Percentiles rank a stretch among this genome's conserved stretches.
phyloP scores from a whole-genome alignment of 2,113 vertebrate genomes.

The Pardalotus punctatus region DNA sequence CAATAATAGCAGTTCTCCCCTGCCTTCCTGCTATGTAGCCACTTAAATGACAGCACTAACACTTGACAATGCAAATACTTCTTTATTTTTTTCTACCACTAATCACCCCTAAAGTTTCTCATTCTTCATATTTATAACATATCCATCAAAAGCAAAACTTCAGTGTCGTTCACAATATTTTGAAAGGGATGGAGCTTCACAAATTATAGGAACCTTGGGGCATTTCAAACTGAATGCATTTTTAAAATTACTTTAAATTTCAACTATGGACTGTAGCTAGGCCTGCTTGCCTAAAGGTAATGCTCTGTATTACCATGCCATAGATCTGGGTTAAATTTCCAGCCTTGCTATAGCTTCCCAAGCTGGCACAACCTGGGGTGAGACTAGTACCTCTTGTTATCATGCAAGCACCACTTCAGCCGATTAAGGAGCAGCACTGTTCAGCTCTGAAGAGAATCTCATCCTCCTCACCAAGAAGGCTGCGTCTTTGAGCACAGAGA shows the following conservation, averaged over 20 bases:
- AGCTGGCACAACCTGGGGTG: conserved; percentile 54
- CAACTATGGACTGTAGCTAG: conserved; percentile 33
- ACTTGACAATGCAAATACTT: background rate
- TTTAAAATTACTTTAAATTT: conserved; percentile 58
- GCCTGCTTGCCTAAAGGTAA: conserved; percentile 52
- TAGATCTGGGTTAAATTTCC: conserved; percentile 47
- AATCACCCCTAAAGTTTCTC: background rate
- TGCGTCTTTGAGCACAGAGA: conserved; percentile 53
- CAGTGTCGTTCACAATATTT: background rate
- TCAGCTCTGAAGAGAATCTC: conserved; percentile 59
- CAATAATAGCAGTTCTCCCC: background rate
- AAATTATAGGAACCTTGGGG: conserved; percentile 43
- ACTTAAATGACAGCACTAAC: background rate
- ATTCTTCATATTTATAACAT: background rate
- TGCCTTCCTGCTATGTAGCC: background rate
- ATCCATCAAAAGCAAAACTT: conserved; percentile 17
- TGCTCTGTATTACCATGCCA: conserved; percentile 46
- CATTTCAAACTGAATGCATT: conserved; percentile 56
- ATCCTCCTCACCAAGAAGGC: conserved; percentile 52
- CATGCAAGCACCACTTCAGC: conserved; percentile 44
- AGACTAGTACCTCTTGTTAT: conserved; percentile 57
- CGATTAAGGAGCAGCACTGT: conserved; percentile 49
- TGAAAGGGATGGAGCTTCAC: conserved; percentile 22
- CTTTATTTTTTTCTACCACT: background rate
- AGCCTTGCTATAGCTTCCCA: conserved; percentile 10